These are phyloP conservation scores for Conomelus anceps DNA, from an alignment of 2,888 invertebrate species.

Conservation along the genomic window DNA sequence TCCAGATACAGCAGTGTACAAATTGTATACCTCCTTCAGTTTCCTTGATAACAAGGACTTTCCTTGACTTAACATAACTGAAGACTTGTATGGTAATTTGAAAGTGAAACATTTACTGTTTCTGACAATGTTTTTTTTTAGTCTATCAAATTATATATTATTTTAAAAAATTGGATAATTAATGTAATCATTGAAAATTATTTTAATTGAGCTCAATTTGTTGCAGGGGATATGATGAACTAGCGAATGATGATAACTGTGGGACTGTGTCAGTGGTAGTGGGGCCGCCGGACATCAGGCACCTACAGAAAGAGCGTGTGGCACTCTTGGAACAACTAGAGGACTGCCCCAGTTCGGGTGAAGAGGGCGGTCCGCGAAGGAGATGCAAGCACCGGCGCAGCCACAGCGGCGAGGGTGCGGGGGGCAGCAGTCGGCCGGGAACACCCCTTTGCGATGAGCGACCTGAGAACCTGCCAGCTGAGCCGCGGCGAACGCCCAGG, in stretches of 20 bases:
- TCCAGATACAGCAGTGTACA: no score
- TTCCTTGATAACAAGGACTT: no score
- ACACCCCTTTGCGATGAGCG: conserved; percentile 78
- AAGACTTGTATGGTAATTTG: no score
- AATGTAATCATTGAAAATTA: neutral
- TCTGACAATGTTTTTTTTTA: no score
- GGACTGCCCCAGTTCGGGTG: conserved; percentile 39
- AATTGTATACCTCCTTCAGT: no score
- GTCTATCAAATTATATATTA: neutral
- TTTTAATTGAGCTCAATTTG: neutral
- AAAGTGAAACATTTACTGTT: no score
- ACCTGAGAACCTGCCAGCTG: conserved; percentile 64
- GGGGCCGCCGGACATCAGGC: conserved; percentile 54
- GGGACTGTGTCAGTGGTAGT: conserved; percentile 26
- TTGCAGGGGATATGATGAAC: conserved; percentile 35
- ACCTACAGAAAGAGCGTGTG: conserved; percentile 60
- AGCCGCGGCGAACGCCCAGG: conserved; percentile 63
- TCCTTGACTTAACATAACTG: no score
- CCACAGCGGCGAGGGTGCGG: conserved; percentile 39
- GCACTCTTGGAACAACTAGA: conserved; percentile 59
- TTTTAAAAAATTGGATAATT: neutral
- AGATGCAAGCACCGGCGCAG: conserved; percentile 45
- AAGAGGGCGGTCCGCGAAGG: conserved; percentile 40
- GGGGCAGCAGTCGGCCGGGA: conserved; percentile 66
- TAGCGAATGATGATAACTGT: conserved; percentile 29